Evolutionary conservation across 2,888 invertebrate species (phyloP).

Genomic region (Syrphus vitripennis): DNA sequence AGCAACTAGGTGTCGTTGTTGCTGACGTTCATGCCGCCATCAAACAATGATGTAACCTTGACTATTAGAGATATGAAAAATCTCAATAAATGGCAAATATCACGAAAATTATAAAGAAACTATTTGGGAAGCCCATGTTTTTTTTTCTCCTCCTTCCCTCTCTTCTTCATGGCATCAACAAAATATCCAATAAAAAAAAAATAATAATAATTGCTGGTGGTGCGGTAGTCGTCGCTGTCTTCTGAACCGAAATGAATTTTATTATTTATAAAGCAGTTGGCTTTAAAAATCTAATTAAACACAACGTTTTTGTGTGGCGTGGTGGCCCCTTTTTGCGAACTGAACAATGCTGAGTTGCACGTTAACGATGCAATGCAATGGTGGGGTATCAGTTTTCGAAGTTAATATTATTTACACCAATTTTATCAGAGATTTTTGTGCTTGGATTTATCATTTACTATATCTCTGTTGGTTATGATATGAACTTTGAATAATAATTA

Average conservation of each 20-base stretch:
- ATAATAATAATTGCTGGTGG: too few relatives aligned
- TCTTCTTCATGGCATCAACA: not conserved
- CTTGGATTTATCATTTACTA: not conserved
- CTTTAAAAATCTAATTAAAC: conserved; percentile 44
- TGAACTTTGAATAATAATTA: conserved; percentile 33
- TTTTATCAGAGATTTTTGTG: not conserved
- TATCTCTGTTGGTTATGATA: conserved; percentile 7
- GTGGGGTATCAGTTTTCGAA: not conserved
- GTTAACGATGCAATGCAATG: too few relatives aligned
- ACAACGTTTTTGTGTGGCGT: conserved; percentile 8
- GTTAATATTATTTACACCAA: not conserved
- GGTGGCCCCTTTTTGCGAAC: not conserved
- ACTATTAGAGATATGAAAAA: conserved; percentile 53
- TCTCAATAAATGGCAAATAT: conserved; percentile 54
- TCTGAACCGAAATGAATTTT: conserved; percentile 19
- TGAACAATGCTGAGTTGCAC: not conserved
- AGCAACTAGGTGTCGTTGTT: conserved; percentile 1
- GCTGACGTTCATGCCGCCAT: not conserved
- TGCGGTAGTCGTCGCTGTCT: not conserved
- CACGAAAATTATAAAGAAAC: conserved; percentile 39
- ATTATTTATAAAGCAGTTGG: conserved; percentile 27
- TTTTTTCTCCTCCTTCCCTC: not conserved
- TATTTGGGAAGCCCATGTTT: conserved; percentile 38
- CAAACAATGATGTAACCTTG: conserved; percentile 55
- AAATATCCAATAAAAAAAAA: not conserved